Conservation (phyloP, 2,113 vertebrate species). For the Platysternon megacephalum region DNA sequence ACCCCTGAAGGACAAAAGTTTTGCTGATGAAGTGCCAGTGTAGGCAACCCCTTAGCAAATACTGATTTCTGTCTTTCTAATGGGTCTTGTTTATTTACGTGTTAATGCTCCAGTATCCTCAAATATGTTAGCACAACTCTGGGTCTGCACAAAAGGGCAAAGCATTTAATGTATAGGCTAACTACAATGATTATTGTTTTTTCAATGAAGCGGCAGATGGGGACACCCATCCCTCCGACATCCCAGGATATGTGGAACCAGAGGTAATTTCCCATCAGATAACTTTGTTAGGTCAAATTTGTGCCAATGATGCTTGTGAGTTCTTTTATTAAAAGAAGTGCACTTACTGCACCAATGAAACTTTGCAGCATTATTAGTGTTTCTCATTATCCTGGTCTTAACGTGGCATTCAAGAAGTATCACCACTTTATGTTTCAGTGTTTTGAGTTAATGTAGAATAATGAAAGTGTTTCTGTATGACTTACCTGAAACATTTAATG, state of each 20-base stretch:
- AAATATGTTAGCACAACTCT: background rate
- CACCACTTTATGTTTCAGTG: background rate
- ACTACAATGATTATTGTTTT: background rate
- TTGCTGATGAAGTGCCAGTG: no score
- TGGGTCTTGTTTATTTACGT: background rate
- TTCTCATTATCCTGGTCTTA: background rate
- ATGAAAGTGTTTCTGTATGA: background rate
- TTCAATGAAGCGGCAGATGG: background rate
- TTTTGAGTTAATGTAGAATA: background rate
- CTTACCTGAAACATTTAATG: background rate
- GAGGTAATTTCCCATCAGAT: slow-evolving; percentile 40
- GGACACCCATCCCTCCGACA: background rate
- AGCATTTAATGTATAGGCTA: background rate
- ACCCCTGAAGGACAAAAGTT: no score
- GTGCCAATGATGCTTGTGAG: background rate
- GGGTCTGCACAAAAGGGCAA: background rate
- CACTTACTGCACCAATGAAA: background rate
- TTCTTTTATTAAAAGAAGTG: slow-evolving; percentile 11
- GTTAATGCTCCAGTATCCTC: background rate
- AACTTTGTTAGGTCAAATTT: slow-evolving; percentile 24
- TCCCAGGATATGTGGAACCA: background rate
- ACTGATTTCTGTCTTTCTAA: background rate
- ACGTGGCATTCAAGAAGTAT: background rate
- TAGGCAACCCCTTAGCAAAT: background rate
- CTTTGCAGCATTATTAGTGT: background rate